Base-by-base conservation (phyloP, 2,888 invertebrate genomes). In the Dorcus parallelipipedus region DNA sequence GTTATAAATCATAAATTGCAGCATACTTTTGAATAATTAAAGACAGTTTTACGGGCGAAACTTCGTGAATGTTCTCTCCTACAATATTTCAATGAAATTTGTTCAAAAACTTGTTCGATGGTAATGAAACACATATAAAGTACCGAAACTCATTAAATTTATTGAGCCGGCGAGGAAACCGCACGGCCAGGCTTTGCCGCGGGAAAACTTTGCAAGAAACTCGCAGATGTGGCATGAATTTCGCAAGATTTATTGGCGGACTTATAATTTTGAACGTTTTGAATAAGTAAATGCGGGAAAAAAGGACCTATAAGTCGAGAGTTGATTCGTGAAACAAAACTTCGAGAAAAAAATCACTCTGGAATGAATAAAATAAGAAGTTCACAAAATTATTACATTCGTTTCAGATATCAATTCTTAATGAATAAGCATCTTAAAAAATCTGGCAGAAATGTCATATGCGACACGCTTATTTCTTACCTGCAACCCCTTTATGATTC, bases 91-190 rank as follows among this genome's bases (percentile, higher is more conserved):
- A 54, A 54, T 54, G 54, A 56, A 56, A 56, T 56, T 56, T 56
- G 56, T 56, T 56, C 56, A 56, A 56, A 56, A 56, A 56, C 56
- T 56, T 56, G 51, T 39, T 45, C 56, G 56, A 51, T 45, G 51
- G 51, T 51, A 50, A 51, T 56, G 56, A 56, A 56, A 56, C 56
- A 56, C 52, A 51, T 51, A 56, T 56, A 56, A 56, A 56, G 56
- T 51, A 51, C 56, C 56, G 33, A 51, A 51, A 49, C 56, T 56
- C 56, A 56, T 56, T 56, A 56, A 56, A 56, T 56, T 56, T 56
- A 56, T 56, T 50, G 56, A 39, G 48, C 39, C 56, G 38, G 51
- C 38, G 56, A 23, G 45, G 42, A 17, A 47, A 17, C 9, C 38
- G 38, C 26, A 43, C 38, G 56, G 14, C 33, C 43, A 26, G 53